These are phyloP conservation scores for Heterodera carotae DNA, from an alignment of 1,140 invertebrate genomes.

Conservation along the genomic window DNA sequence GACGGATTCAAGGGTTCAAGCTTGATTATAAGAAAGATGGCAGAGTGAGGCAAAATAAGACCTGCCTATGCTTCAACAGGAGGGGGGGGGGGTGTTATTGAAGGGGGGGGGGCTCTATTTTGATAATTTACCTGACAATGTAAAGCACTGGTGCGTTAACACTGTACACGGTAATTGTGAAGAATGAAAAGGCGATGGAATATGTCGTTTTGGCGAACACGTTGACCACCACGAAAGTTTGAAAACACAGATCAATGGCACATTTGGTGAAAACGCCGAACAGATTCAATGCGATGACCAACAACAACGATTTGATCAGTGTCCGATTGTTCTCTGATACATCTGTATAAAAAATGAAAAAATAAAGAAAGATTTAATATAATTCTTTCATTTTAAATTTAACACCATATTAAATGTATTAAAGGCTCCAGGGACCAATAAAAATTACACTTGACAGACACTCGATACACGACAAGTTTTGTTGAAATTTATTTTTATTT, in stretches of 20 bases:
- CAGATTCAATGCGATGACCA: neutral
- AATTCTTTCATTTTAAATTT: too few relatives aligned
- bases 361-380: neutral
- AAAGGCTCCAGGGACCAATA: too few relatives aligned
- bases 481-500: too few relatives aligned
- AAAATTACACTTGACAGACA: too few relatives aligned
- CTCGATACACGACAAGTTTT: too few relatives aligned
- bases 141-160: constrained; percentile 1
- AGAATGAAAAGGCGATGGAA: neutral
- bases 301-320: constrained; percentile 6
- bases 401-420: too few relatives aligned
- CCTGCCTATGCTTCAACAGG: too few relatives aligned
- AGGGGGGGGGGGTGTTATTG: too few relatives aligned
- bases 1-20: too few relatives aligned
- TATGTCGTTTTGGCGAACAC: neutral
- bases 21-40: too few relatives aligned
- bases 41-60: too few relatives aligned
- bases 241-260: neutral
- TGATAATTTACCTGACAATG: constrained; percentile 7
- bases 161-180: constrained; percentile 6
- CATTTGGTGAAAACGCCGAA: neutral
- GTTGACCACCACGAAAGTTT: neutral
- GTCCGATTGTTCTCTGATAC: neutral
- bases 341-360: neutral
- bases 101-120: too few relatives aligned